These are phyloP conservation scores for Puntigrus tetrazona DNA, from an alignment of 2,113 vertebrate species.

Conservation along the genomic window DNA sequence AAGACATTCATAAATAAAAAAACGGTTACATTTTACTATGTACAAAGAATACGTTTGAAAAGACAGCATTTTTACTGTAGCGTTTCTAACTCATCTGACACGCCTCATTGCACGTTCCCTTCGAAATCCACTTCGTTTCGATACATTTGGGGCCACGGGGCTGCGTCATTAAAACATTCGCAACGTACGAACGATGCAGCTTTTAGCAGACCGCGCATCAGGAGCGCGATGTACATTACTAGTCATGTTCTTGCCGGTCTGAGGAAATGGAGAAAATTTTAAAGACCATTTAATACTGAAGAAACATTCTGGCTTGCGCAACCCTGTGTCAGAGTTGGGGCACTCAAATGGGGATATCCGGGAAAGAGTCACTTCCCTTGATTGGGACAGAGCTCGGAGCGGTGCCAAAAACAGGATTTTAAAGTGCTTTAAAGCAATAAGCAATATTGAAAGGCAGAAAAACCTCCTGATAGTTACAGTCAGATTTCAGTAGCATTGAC, in stretches of 20 bases:
- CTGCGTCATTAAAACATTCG: neutral
- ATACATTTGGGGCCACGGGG: neutral
- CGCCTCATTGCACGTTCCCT: constrained; percentile 42
- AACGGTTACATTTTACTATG: constrained; percentile 8
- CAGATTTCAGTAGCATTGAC: neutral
- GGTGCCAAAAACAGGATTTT: constrained; percentile 5
- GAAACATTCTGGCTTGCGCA: neutral
- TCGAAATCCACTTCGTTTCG: constrained; percentile 14
- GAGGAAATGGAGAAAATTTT: neutral
- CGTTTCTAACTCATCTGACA: neutral
- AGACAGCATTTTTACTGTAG: neutral
- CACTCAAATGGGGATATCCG: neutral
- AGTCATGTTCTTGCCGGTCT: neutral
- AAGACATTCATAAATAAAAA: constrained; percentile 40
- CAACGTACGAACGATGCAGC: neutral
- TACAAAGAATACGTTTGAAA: constrained; percentile 8
- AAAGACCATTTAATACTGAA: constrained; percentile 20
- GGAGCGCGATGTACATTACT: too few relatives aligned
- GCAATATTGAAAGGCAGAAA: neutral
- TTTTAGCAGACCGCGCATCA: neutral
- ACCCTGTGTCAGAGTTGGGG: neutral
- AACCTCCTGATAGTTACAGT: neutral
- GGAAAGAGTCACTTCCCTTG: neutral
- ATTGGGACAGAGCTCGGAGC: neutral
- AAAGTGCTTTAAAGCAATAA: neutral